Evolutionary conservation across 2,113 vertebrate genomes (phyloP), one percentile per base, ranked within the genome.

Genomic region (Phylloscopus trochilus): DNA sequence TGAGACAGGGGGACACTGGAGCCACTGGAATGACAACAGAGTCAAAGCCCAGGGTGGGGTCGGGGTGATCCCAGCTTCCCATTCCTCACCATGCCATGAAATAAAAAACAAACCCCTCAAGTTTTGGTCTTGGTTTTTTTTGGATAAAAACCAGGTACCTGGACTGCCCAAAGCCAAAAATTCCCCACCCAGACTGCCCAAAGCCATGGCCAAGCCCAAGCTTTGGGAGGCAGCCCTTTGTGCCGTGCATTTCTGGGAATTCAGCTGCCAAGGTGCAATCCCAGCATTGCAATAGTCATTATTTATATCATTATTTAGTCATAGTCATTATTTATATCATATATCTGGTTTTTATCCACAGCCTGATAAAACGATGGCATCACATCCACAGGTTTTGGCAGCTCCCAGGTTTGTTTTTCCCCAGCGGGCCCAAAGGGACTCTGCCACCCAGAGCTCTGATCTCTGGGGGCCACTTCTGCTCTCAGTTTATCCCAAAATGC

Each of bases 391-490:
- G 27, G 69, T 23, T 62, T 4, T 66, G 85, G 85, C 95, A 93
- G 86, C 37, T 6, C 74, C 88, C 77, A 58, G 90, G 73, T 81
- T 90, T 62, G 90, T 69, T 96, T 96, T 90, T 72, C 92, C 56
- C 56, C 0, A 0, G 43, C 21, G 12, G 60, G 85, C 73, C 92
- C 47, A 1, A 10, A 16, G 41, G 23, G 59, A 2, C 89, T 90
- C 85, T 91, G 83, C 83, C 91, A 69, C 69, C 62, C 89, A 67
- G 60, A 86, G 41, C 60, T 59, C 18, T 62, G 52, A 39, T 60
- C 96, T 91, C 91, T 82, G 78, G 90, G 83, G 75, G 87, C 63
- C 81, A 79, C 37, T 63, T 63, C 59, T 90, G 92, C 89, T 88
- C 85, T 35, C 35, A 88, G 39, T 37, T 90, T 14, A 46, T 33